Evolutionary conservation across 2,797 vertebrate genomes (phyloP), one percentile per base, ranked within the genome.

Genomic region (Dryobates pubescens): DNA sequence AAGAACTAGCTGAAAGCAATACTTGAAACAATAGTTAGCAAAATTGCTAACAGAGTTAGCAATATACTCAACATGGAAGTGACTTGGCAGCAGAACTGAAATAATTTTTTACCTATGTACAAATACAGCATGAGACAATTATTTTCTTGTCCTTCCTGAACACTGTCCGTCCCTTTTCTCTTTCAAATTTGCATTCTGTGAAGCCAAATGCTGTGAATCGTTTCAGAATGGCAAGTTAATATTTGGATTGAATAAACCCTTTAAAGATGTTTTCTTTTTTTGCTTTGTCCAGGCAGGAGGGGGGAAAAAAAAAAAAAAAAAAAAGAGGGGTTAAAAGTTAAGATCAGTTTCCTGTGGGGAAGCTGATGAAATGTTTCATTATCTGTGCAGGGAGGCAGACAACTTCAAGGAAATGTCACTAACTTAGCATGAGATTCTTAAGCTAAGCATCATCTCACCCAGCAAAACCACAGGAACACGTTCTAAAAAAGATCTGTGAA

Each of bases 311-410:
- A 47, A 76, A 57, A 32, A 54, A 51, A 51, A 24, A 11, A 81
- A 51, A 34, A 49, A 51, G 51, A 24, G 8, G 81, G 89, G 92
- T 90, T 91, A 96, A 80, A 92, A 95, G 83, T 91, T 91, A 94
- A 89, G 83, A 95, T 94, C 76, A 51, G 82, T 95, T 95, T 95
- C 96, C 95, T 95, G 86, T 76, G 53, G 95, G 84, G 93, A 96
- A 95, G 83, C 77, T 97, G 95, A 96, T 96, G 88, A 95, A 95
- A 94, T 93, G 81, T 92, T 96, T 94, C 92, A 92, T 97, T 95
- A 95, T 96, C 86, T 76, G 65, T 89, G 77, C 92, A 88, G 90
- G 89, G 89, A 94, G 81, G 79, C 88, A 86, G 91, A 41, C 67
- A 84, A 61, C 89, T 96, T 89, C 89, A 85, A 94, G 76, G 80